Base-by-base conservation (phyloP, 1,140 invertebrate genomes). In the Drosophila rufa region DNA sequence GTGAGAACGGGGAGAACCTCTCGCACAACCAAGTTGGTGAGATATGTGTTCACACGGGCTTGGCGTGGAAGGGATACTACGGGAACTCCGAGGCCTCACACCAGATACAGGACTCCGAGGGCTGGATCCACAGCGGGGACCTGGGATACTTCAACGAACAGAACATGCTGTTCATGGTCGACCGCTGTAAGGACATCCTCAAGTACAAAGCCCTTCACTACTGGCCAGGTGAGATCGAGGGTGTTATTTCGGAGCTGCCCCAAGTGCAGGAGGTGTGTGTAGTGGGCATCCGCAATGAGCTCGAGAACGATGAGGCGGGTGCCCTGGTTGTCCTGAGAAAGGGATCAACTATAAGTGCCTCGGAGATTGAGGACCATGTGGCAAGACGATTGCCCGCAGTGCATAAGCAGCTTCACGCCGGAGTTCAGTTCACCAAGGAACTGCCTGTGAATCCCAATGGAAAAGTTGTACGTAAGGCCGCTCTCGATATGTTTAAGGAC, bases 81-180 rank as follows among this genome's bases (percentile, higher is more conserved):
- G 92, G 92, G 92, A 4, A 94, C 2, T 93, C 93, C 15, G 50
- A 19, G 6, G 50, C 50, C 0, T 8, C 50, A 8, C 27, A 2
- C 2, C 27, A 53, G 30, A 81, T 91, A 6, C 94, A 94, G 66
- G 93, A 95, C 60, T 90, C 95, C 61, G 95, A 95, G 43, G 96
- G 96, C 15, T 97, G 95, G 95, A 92, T 96, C 14, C 95, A 95
- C 71, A 96, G 96, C 8, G 96, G 96, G 14, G 96, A 97, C 85
- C 84, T 97, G 50, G 95, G 95, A 9, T 96, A 95, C 80, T 95
- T 95, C 62, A 95, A 96, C 62, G 93, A 95, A 12, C 93, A 96
- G n/a, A 93, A 94, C 2, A 95, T 93, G 60, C 94, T 96, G 68
- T 96, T 93, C 68, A 94, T 97, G 75, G 94, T 96, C 0, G 96